Evolutionary conservation across 2,888 invertebrate genomes (phyloP).

Genomic region (Agriotes lineatus): DNA sequence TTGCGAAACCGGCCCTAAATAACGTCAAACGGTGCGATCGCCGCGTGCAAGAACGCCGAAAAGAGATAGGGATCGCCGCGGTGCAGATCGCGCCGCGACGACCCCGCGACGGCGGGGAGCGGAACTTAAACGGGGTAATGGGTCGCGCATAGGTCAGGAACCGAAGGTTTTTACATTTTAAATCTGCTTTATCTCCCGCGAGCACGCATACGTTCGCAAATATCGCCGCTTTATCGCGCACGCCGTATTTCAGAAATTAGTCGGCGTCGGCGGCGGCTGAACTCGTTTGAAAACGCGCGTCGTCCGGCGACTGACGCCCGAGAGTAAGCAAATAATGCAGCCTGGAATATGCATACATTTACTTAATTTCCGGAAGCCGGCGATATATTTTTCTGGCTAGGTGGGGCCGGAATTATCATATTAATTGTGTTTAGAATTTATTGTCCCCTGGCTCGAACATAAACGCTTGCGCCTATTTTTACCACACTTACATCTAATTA

Average conservation of each 20-base stretch:
- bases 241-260: conserved; percentile 27
- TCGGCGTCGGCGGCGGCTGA: too few species aligned
- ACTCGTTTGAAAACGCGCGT: too few species aligned
- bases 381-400: neutral
- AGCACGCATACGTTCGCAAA: conserved; percentile 41
- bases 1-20: conserved; percentile 30
- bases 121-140: conserved; percentile 43
- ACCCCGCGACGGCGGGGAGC: conserved; percentile 31
- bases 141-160: conserved; percentile 43
- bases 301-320: too few species aligned
- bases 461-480: neutral
- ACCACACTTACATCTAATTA: too few species aligned
- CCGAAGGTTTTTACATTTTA: conserved; percentile 44
- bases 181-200: conserved; percentile 38
- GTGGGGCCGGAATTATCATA: neutral
- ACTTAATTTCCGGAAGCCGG: neutral
- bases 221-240: conserved; percentile 31
- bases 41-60: conserved; percentile 11
- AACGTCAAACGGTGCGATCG: neutral
- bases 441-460: neutral
- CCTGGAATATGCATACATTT: neutral
- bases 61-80: conserved; percentile 20
- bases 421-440: neutral
- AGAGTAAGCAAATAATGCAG: neutral
- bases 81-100: conserved; percentile 15